Evolutionary conservation across 2,113 vertebrate species (phyloP).

Genomic region (Dasyprocta punctata): DNA sequence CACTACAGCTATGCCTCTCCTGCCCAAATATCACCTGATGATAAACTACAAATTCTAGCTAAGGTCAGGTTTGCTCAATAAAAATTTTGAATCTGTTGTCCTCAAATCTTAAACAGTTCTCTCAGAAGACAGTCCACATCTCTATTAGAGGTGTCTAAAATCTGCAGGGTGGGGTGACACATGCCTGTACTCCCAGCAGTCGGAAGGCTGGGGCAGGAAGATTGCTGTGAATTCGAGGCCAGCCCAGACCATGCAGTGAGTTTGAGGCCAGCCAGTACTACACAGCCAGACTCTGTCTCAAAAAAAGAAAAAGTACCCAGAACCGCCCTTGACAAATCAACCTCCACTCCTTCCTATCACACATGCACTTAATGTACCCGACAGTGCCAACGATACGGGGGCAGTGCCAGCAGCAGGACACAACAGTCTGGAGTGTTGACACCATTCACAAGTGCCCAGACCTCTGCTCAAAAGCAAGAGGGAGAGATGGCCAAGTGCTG

Average conservation of each 20-base stretch:
- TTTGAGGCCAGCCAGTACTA: neutral
- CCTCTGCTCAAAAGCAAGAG: neutral
- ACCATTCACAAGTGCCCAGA: neutral
- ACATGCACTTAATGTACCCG: neutral
- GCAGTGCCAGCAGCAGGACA: neutral
- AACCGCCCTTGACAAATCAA: neutral
- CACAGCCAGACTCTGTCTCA: neutral
- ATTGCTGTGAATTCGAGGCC: neutral
- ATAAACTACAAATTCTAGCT: neutral
- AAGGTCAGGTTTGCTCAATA: neutral
- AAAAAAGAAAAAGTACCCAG: neutral
- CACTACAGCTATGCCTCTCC: neutral
- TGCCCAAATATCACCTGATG: neutral
- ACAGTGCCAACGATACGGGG: neutral
- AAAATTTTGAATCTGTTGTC: neutral
- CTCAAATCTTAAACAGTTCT: slow-evolving; percentile 38
- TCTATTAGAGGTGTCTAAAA: neutral
- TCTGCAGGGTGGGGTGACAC: neutral
- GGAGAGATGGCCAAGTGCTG: neutral
- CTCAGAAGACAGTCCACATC: neutral
- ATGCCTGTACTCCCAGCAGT: neutral
- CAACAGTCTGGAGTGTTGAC: neutral
- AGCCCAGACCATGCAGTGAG: neutral
- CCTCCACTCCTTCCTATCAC: neutral
- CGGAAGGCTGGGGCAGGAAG: neutral